Evolutionary conservation across 2,797 vertebrate species (phyloP), one percentile per base, ranked within the genome.

Genomic region (Echiichthys vipera): DNA sequence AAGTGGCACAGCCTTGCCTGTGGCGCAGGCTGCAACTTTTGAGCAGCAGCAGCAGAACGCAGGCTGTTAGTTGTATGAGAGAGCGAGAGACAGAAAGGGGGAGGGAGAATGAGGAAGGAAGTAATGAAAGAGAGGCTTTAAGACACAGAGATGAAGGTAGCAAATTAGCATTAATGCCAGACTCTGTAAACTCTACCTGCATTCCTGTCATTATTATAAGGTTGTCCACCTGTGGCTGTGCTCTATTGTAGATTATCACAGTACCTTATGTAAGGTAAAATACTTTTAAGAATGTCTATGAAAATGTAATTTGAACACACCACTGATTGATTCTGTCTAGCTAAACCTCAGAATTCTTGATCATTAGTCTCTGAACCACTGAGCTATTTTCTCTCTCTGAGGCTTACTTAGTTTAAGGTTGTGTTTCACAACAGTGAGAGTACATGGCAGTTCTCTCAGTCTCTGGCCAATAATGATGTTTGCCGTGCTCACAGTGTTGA

Each of bases 1-100:
- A 89, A 89, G 86, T 89, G 89, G 86, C 87, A 93, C 57, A 82
- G 83, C 65, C 76, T 89, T 20, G 88, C 83, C 81, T 56, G 72
- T 81, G 84, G 86, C 70, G 58, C 70, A 40, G 34, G 77, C 72
- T 68, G 75, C 74, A 91, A 86, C 79, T 87, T 90, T 81, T 78
- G 66, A 88, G 61, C 58, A 67, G 59, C 65, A 64, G 68, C 74
- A 62, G 39, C 43, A 67, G 27, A 70, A 63, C 61, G 71, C 39
- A 3, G 24, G 24, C 51, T 57, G 50, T 62, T 77, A 30, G 57
- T 65, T 42, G 59, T 42, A 13, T 14, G 46, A 49, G 57, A 29
- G 54, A 49, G 46, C n/a, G 6, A 43, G 57, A 24, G n/a, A n/a
- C 29, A 25, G 64, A 18, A 30, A 5, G 10, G 17, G 45, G 8